Evolutionary conservation across 2,113 vertebrate genomes (phyloP), one percentile per base, ranked within the genome.

Genomic region (Merops nubicus): DNA sequence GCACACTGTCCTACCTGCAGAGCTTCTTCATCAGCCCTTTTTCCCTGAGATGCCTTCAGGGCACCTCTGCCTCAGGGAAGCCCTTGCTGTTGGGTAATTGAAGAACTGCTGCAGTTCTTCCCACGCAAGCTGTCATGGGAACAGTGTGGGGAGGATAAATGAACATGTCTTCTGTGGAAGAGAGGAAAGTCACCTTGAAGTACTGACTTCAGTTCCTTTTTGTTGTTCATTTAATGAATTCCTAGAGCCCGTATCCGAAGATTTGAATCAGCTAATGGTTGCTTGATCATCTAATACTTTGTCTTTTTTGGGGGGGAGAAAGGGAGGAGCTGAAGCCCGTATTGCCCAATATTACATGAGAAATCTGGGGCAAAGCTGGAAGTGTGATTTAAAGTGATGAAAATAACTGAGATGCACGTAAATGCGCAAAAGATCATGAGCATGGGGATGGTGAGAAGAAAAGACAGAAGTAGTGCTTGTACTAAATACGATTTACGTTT

Each of bases 1-100:
- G 64, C 1, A 3, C 5, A 0, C 33, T 12, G 33, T 18, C 19
- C 47, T 19, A 1, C 3, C 0, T 8, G 7, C 48, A 9, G 23
- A 7, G 31, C 34, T 17, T 4, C 78, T 21, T 31, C 60, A 0
- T 10, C 53, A 0, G 38, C 50, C 34, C 5, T 14, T 26, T 6
- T 12, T 50, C 28, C 36, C 51, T 1, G 3, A 0, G 38, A 29
- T 45, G 38, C n/a, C 47, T 33, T 19, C 75, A 4, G 42, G 21
- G 54, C 72, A 16, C 42, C 1, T 1, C 79, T 26, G 79, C 72
- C 54, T 11, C 4, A 4, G 63, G 19, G 59, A 6, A 65, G 51
- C 64, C 48, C 33, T 51, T 12, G 47, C 48, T 36, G 15, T 3
- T 14, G 69, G 18, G 22, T 19, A 2, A 6, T 2, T 5, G 45